phyloP scores from a whole-genome alignment of 2,888 invertebrate genomes.

The Hirtodrosophila duncani region DNA sequence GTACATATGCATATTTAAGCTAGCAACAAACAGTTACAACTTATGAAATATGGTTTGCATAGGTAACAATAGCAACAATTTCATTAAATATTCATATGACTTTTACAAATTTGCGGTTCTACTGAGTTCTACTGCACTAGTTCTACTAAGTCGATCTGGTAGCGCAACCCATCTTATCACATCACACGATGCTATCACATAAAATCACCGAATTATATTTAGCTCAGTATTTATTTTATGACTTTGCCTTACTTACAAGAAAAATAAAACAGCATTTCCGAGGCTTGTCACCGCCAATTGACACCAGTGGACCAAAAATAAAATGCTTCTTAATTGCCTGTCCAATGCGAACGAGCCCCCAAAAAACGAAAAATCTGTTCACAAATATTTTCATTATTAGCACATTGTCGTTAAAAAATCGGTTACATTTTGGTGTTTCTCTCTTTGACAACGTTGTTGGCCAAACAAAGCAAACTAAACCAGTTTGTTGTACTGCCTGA shows the following conservation, averaged over 20 bases:
- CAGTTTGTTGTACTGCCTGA: constrained; percentile 32
- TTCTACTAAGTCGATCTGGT: too few species aligned
- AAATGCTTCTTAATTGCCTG: constrained; percentile 52
- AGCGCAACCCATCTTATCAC: too few species aligned
- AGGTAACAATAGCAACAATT: too few species aligned
- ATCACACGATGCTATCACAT: constrained; percentile 15
- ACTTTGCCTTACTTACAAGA: constrained; percentile 56
- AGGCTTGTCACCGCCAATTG: constrained; percentile 43
- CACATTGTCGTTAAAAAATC: constrained; percentile 34
- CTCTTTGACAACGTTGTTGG: constrained; percentile 4
- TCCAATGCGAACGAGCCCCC: constrained; percentile 57
- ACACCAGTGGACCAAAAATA: constrained; percentile 31
- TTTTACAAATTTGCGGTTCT: too few species aligned
- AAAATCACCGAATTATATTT: constrained; percentile 46
- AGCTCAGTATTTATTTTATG: constrained; percentile 33
- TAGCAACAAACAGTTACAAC: too few species aligned
- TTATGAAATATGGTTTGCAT: too few species aligned
- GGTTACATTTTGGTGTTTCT: too few species aligned
- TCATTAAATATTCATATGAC: too few species aligned
- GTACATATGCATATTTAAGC: too few species aligned
- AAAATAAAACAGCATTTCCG: constrained; percentile 27
- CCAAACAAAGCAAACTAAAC: constrained; percentile 32
- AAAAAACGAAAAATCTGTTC: constrained; percentile 40
- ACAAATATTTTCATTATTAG: constrained; percentile 41
- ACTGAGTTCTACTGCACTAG: too few species aligned